phyloP scores from a whole-genome alignment of 2,888 invertebrate species.

The Lumbricus terrestris region DNA sequence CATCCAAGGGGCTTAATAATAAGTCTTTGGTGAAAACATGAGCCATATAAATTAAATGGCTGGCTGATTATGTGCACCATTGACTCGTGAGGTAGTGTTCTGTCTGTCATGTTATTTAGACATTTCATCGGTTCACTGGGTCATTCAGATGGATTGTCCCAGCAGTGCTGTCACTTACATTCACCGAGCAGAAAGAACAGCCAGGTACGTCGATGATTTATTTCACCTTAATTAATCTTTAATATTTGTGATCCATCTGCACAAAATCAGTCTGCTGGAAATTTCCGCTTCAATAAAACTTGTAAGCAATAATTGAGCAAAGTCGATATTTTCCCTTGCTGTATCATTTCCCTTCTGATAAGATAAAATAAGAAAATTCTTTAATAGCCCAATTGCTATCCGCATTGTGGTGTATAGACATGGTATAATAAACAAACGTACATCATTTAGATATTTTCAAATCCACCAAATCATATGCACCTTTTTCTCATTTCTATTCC shows the following conservation, averaged over 20 bases:
- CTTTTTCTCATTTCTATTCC: not conserved
- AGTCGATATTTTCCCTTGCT: too few relatives aligned
- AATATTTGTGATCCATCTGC: too few relatives aligned
- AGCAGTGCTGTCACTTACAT: slow-evolving; percentile 94
- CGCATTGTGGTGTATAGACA: too few relatives aligned
- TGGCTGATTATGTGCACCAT: not conserved
- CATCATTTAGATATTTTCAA: not conserved
- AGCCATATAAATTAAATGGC: not conserved
- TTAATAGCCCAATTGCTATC: too few relatives aligned
- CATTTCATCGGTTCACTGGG: slow-evolving; percentile 95
- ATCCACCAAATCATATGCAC: not conserved
- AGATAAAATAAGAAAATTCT: too few relatives aligned
- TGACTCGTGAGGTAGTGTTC: not conserved
- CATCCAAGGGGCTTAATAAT: too few relatives aligned
- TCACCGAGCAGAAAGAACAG: slow-evolving; percentile 70
- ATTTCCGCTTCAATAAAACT: too few relatives aligned
- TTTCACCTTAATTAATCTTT: not conserved
- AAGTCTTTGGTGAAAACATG: not conserved
- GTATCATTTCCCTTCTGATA: too few relatives aligned
- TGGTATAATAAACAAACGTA: too few relatives aligned
- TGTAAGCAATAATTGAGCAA: too few relatives aligned
- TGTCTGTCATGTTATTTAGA: slow-evolving; percentile 64
- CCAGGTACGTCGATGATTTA: slow-evolving; percentile 43
- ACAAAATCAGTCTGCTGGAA: too few relatives aligned
- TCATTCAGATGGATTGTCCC: slow-evolving; percentile 94